Evolutionary conservation across 2,888 invertebrate species (phyloP).

Genomic region (Bellardia bayeri): DNA sequence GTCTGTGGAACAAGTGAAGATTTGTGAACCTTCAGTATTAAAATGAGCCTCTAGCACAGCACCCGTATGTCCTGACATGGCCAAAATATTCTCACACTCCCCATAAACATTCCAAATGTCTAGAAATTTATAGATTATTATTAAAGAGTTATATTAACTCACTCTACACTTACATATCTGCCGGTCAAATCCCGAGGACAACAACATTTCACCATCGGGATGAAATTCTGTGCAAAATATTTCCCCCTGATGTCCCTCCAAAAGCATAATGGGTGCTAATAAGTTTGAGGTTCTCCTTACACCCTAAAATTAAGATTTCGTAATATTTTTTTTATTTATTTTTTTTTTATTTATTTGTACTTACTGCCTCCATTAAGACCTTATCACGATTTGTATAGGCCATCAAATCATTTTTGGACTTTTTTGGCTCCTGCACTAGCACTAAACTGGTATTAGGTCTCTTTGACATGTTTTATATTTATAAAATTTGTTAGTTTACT

Average conservation of each 20-base stretch:
- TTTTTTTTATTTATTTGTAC: slow-evolving; percentile 74
- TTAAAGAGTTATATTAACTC: neutral
- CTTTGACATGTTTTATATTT: slow-evolving; percentile 80
- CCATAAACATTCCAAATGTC: slow-evolving; percentile 98
- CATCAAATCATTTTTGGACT: slow-evolving; percentile 89
- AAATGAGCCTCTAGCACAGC: slow-evolving; percentile 97
- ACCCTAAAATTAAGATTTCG: slow-evolving; percentile 83
- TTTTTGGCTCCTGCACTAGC: slow-evolving; percentile 86
- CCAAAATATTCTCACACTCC: slow-evolving; percentile 98
- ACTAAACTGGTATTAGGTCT: slow-evolving; percentile 80
- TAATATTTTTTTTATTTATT: slow-evolving; percentile 5
- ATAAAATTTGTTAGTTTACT: slow-evolving; percentile 7
- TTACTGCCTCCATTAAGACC: slow-evolving; percentile 90
- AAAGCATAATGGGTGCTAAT: slow-evolving; percentile 96
- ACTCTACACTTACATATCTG: slow-evolving; percentile 96
- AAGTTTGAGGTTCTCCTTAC: slow-evolving; percentile 94
- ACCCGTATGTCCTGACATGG: slow-evolving; percentile 97
- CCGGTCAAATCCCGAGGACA: slow-evolving; percentile 97
- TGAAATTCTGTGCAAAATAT: slow-evolving; percentile 97
- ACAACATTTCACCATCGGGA: slow-evolving; percentile 97
- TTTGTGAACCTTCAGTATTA: slow-evolving; percentile 91
- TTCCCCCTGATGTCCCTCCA: slow-evolving; percentile 99
- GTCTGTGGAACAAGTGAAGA: slow-evolving; percentile 97
- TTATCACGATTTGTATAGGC: slow-evolving; percentile 89
- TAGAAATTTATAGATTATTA: slow-evolving; percentile 78